phyloP scores from a whole-genome alignment of 2,113 vertebrate genomes.

The Campylorhamphus procurvoides region DNA sequence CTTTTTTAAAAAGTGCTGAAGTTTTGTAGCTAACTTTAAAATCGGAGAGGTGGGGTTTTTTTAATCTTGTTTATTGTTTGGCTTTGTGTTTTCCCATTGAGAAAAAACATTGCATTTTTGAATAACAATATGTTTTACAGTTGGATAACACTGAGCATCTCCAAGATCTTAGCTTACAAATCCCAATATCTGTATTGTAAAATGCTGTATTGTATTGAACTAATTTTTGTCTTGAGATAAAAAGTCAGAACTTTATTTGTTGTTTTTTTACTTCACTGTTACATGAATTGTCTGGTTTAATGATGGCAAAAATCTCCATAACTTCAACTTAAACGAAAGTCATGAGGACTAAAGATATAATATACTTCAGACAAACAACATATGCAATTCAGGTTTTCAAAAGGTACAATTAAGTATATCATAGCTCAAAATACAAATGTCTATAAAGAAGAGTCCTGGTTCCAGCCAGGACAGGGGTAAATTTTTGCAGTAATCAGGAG shows the following conservation, averaged over 20 bases:
- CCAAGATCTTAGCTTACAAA: not conserved
- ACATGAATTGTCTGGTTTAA: not conserved
- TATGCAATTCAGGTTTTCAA: not conserved
- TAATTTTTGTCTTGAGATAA: not conserved
- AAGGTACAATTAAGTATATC: not conserved
- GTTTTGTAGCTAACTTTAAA: not conserved
- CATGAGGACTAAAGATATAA: not conserved
- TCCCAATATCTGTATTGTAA: not conserved
- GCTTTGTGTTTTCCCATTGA: not conserved
- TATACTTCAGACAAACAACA: not conserved
- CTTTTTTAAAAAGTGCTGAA: fast-evolving
- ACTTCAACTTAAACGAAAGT: not conserved
- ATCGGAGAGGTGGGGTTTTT: not conserved
- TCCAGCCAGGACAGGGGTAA: not conserved
- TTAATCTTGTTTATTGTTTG: not conserved
- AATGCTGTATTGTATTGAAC: not conserved
- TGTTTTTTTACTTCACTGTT: not conserved
- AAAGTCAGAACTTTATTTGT: not conserved
- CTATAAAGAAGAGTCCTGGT: not conserved
- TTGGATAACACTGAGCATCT: not conserved
- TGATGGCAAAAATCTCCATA: not conserved
- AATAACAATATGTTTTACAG: not conserved
- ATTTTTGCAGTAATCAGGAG: not conserved
- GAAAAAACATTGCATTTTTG: not conserved
- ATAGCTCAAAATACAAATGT: not conserved